phyloP scores from a whole-genome alignment of 2,888 invertebrate genomes.

The Tortrix viridana region DNA sequence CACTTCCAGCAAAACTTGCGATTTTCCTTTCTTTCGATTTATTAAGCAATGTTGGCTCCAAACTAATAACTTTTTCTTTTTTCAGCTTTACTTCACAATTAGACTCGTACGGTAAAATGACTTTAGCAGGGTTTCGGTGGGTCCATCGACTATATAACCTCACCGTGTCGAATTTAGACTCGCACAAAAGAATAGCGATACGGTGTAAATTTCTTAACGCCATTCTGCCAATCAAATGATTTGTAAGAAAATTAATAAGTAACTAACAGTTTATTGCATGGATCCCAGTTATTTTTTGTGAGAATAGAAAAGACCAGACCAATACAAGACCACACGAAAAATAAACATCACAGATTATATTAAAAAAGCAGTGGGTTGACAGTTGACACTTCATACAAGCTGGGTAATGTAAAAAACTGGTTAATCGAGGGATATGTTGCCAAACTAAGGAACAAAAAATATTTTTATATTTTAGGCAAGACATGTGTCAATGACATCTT shows the following conservation, averaged over 20 bases:
- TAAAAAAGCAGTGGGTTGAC: too few species aligned
- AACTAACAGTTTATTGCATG: too few species aligned
- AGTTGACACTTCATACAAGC: too few species aligned
- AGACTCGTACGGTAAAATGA: constrained; percentile 76
- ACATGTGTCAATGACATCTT: too few species aligned
- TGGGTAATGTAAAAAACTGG: too few species aligned
- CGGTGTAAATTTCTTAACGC: constrained; percentile 46
- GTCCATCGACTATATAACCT: constrained; percentile 77
- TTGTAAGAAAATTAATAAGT: background rate
- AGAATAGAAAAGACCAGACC: too few species aligned
- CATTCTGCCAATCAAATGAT: constrained; percentile 44
- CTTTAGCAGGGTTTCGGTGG: constrained; percentile 79
- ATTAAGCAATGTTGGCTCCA: constrained; percentile 52
- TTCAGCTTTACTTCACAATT: constrained; percentile 58
- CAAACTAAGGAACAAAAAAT: too few species aligned
- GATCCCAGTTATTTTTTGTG: too few species aligned
- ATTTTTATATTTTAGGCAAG: too few species aligned
- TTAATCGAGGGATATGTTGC: too few species aligned
- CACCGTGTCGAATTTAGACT: constrained; percentile 43
- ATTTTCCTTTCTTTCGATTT: constrained; percentile 46
- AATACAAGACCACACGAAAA: too few species aligned
- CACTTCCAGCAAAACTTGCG: constrained; percentile 3
- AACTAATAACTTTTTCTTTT: constrained; percentile 71
- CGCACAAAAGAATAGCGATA: constrained; percentile 44
- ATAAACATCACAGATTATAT: too few species aligned